Conservation (phyloP, 2,797 vertebrate species). For the Garrulus glandarius region DNA sequence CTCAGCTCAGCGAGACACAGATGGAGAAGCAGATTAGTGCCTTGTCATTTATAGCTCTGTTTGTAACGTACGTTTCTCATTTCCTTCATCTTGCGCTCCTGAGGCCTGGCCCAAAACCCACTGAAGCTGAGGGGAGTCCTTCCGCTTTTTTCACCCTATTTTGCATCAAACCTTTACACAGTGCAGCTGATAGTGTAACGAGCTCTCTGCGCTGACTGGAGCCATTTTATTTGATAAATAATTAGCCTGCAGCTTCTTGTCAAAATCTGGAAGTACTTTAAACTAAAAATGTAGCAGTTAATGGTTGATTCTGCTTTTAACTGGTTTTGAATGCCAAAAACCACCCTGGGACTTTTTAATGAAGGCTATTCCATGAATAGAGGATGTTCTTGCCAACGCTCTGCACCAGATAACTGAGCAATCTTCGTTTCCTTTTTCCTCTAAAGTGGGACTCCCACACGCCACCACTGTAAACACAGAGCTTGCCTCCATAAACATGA, state of each 20-base stretch:
- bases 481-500: constrained; percentile 23
- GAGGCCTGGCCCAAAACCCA: background rate
- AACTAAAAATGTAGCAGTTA: constrained; percentile 1
- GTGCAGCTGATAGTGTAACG: background rate
- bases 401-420: constrained; percentile 45
- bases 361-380: constrained; percentile 54
- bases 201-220: background rate
- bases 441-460: constrained; percentile 38
- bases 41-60: background rate
- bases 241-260: background rate
- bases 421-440: constrained; percentile 50
- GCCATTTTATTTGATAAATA: constrained; percentile 9
- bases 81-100: background rate
- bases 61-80: background rate
- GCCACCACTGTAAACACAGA: constrained; percentile 22
- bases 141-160: background rate
- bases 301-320: constrained; percentile 32
- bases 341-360: constrained; percentile 41
- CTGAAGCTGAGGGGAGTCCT: background rate
- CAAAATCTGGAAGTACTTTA: constrained; percentile 47
- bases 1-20: background rate
- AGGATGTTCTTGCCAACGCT: constrained; percentile 48
- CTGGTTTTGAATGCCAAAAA: constrained; percentile 48
- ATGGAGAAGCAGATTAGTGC: constrained; percentile 26
- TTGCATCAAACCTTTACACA: background rate